phyloP scores from a whole-genome alignment of 1,140 invertebrate species.

The Leptinotarsa texana region DNA sequence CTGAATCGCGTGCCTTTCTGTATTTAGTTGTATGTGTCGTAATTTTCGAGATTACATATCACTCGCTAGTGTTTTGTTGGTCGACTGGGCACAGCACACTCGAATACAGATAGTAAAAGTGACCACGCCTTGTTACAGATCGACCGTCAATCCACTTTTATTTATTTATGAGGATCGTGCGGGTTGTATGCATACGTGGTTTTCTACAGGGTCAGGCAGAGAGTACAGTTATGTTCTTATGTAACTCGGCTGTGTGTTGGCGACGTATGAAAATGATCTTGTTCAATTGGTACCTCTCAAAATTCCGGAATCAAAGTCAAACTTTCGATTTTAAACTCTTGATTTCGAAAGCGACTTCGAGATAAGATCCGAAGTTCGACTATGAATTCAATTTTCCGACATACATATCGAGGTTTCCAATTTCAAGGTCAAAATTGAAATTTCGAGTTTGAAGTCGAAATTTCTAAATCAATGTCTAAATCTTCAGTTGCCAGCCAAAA shows the following conservation, averaged over 20 bases:
- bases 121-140: slow-evolving; percentile 39
- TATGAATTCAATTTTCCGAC: too few species aligned
- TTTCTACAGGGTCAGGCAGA: slow-evolving; percentile 12
- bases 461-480: too few species aligned
- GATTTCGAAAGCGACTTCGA: too few species aligned
- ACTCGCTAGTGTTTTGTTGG: slow-evolving; percentile 33
- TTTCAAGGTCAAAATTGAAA: too few species aligned
- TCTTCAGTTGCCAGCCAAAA: too few species aligned
- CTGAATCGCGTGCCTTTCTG: slow-evolving; percentile 29
- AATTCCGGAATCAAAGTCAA: too few species aligned
- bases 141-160: slow-evolving; percentile 35
- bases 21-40: slow-evolving; percentile 28
- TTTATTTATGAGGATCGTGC: slow-evolving; percentile 31
- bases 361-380: too few species aligned
- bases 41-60: slow-evolving; percentile 34
- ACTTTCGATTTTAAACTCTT: too few species aligned
- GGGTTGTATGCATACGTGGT: slow-evolving; percentile 20
- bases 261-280: too few species aligned
- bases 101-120: slow-evolving; percentile 41
- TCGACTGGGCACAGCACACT: slow-evolving; percentile 31
- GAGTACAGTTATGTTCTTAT: slow-evolving; percentile 14
- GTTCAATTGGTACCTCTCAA: too few species aligned
- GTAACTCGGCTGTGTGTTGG: background rate
- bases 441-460: too few species aligned
- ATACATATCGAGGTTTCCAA: too few species aligned